These are phyloP conservation scores for Bucco capensis DNA, from an alignment of 2,113 vertebrate genomes.

Conservation along the genomic window DNA sequence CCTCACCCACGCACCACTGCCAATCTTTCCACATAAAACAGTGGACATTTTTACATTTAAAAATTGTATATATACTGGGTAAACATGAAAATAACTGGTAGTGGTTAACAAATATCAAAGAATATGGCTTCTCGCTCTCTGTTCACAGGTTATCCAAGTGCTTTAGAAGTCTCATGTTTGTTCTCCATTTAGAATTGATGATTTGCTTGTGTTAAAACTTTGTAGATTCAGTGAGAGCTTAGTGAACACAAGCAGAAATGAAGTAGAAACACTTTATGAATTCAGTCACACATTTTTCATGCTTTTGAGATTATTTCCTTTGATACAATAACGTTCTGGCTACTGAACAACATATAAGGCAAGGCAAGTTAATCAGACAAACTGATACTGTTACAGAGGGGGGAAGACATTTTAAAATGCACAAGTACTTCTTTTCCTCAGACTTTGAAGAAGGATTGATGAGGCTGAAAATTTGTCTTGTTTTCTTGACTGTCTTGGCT, in stretches of 20 bases:
- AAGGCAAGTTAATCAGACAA: not conserved
- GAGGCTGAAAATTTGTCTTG: not conserved
- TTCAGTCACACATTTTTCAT: not conserved
- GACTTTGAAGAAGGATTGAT: not conserved
- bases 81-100: not conserved
- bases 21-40: not conserved
- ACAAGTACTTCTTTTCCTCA: not conserved
- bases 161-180: not conserved
- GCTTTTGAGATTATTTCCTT: not conserved
- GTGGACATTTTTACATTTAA: not conserved
- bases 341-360: not conserved
- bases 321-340: not conserved
- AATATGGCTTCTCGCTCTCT: not conserved
- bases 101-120: not conserved
- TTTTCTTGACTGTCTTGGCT: not conserved
- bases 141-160: not conserved
- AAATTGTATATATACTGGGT: not conserved
- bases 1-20: not conserved
- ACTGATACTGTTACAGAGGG: not conserved
- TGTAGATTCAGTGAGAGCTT: not conserved
- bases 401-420: not conserved
- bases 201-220: not conserved
- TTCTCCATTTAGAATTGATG: not conserved
- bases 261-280: not conserved
- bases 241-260: not conserved